Percentiles rank a stretch among this genome's conserved stretches.
Evolutionary conservation across 2,888 invertebrate species (phyloP).

Genomic region (Andricus quercusramuli): DNA sequence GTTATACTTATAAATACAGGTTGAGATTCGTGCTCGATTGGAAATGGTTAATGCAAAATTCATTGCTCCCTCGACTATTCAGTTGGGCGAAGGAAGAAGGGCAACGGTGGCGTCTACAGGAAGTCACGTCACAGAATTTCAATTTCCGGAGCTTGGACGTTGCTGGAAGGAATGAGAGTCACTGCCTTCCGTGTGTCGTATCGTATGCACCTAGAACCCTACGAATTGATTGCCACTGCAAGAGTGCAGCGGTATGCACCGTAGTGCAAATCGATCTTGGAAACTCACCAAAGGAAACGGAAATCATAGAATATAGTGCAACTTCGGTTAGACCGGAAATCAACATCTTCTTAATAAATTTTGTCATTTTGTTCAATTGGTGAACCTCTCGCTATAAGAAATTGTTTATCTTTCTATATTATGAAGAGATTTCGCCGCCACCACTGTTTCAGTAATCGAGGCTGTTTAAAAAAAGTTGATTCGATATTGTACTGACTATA

Average conservation of each 20-base stretch:
- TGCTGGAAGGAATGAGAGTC: conserved; percentile 44
- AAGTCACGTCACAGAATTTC: conserved; percentile 60
- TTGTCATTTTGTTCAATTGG: conserved; percentile 4
- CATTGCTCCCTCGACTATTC: conserved; percentile 57
- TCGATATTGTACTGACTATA: no score
- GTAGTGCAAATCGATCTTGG: conserved; percentile 38
- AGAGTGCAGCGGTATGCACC: conserved; percentile 37
- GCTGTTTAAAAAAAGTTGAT: no score
- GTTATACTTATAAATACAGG: conserved; percentile 29
- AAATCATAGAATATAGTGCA: conserved; percentile 32
- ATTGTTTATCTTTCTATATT: neutral
- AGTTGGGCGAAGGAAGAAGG: conserved; percentile 52
- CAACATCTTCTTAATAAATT: conserved; percentile 25
- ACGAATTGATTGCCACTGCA: conserved; percentile 38
- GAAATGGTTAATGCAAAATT: conserved; percentile 58
- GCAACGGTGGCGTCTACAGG: conserved; percentile 55
- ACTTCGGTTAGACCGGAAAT: conserved; percentile 30
- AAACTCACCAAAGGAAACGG: conserved; percentile 37
- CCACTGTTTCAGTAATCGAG: no score
- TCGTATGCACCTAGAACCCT: conserved; percentile 16
- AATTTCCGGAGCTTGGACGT: conserved; percentile 57
- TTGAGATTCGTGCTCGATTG: conserved; percentile 43
- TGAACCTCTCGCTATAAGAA: neutral
- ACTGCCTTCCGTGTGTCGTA: conserved; percentile 54
- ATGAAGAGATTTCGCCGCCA: no score